Percentiles rank a stretch among this genome's conserved stretches.
Conservation (phyloP, 2,113 vertebrate genomes). For the Oryzias woworae region DNA sequence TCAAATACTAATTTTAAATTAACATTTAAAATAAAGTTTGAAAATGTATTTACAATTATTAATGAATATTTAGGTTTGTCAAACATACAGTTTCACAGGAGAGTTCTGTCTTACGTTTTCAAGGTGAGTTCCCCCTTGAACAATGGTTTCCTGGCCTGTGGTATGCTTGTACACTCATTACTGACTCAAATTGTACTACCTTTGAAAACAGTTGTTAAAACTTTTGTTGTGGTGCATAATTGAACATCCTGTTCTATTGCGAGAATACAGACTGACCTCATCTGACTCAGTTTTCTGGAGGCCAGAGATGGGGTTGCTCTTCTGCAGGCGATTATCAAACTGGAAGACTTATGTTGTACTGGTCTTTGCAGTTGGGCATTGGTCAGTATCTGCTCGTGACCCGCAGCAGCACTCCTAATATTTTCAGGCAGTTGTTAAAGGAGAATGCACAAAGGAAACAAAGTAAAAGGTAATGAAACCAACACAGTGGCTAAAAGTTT, state of each 20-base stretch:
- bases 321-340: conserved; percentile 34
- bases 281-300: conserved; percentile 34
- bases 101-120: too few species aligned
- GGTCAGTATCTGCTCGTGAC: conserved; percentile 12
- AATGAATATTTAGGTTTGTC: too few species aligned
- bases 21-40: too few species aligned
- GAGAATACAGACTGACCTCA: conserved; percentile 9
- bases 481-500: conserved; percentile 66
- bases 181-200: too few species aligned
- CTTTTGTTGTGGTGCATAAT: background rate
- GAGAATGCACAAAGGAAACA: conserved; percentile 76
- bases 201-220: background rate
- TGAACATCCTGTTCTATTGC: conserved; percentile 12
- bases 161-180: too few species aligned
- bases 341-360: background rate
- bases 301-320: conserved; percentile 15
- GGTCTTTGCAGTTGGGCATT: too few species aligned
- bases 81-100: too few species aligned
- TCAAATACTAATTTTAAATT: too few species aligned
- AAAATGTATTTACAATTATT: too few species aligned
- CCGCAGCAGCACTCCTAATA: conserved; percentile 51
- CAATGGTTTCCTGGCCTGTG: too few species aligned
- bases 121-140: too few species aligned
- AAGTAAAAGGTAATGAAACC: conserved; percentile 60
- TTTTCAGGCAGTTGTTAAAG: conserved; percentile 68